Evolutionary conservation across 2,113 vertebrate genomes (phyloP), one percentile per base, ranked within the genome.

Genomic region (Hypocryptadius cinnamomeus): DNA sequence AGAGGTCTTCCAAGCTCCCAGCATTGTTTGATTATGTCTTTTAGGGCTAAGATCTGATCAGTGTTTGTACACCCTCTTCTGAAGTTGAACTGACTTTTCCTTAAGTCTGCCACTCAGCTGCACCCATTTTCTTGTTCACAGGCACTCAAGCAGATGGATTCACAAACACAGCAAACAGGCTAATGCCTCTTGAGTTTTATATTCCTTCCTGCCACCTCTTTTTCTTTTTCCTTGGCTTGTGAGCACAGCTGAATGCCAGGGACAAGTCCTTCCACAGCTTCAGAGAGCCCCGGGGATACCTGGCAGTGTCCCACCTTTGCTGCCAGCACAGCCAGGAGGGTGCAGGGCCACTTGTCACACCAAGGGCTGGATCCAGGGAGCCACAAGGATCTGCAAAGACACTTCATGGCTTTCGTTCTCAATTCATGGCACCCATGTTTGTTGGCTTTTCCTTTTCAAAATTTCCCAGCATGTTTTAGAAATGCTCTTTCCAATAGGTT

Each of bases 161-260:
- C 85, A 65, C 85, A 95, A 95, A 95, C 85, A 96, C 60, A 61
- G 91, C 79, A 88, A 94, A 90, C 83, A 95, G 65, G 13, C 73
- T 95, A 91, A 96, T 96, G 88, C 83, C 89, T 95, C 96, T 96
- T 77, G 73, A 94, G 65, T 47, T 83, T 79, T 87, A 16, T 79
- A 63, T 60, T 94, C 87, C 89, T 93, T 94, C 96, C 94, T 96
- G 94, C 66, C 84, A 63, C 76, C 64, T 90, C 84, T 81, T 82
- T 63, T 63, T 86, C 66, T 91, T 87, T 42, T 12, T 13, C 60
- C 86, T 87, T 37, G 88, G 54, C 44, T 73, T 39, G 74, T 18
- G 53, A 89, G 74, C 73, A 31, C 78, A 80, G 85, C 87, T 89
- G 74, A 86, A 61, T 61, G 40, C 65, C 73, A 51, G 63, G 48